These are phyloP conservation scores for Mustelus asterias DNA, from an alignment of 2,113 vertebrate species.

Conservation along the genomic window DNA sequence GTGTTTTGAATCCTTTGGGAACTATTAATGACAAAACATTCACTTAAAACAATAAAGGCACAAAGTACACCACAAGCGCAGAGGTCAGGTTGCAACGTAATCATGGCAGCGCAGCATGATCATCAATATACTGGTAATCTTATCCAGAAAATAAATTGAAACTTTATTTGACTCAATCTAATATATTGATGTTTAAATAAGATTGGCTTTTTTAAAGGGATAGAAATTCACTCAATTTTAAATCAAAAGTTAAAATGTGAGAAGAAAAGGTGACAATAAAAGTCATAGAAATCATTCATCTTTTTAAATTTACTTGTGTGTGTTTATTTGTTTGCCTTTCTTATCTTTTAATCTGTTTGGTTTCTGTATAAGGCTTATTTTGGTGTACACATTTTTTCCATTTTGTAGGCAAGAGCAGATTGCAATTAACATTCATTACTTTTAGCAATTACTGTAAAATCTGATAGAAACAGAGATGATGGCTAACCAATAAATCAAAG, in stretches of 20 bases:
- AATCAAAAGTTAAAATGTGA: background rate
- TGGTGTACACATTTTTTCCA: background rate
- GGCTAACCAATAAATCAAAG: background rate
- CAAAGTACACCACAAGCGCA: background rate
- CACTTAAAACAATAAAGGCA: background rate
- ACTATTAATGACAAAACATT: background rate
- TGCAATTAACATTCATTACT: slow-evolving; percentile 3
- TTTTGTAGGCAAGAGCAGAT: slow-evolving; percentile 28
- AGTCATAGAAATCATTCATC: background rate
- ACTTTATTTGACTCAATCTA: background rate
- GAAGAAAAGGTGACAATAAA: background rate
- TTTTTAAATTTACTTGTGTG: background rate
- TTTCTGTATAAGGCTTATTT: background rate
- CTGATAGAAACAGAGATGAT: background rate
- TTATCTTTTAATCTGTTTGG: background rate
- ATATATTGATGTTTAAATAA: background rate
- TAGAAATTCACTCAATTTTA: background rate
- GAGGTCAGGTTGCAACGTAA: background rate
- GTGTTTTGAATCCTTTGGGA: background rate
- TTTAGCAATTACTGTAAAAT: background rate
- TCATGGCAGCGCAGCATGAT: background rate
- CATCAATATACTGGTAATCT: background rate
- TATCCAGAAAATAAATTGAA: background rate
- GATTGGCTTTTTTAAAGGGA: background rate
- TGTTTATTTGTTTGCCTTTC: background rate